Conservation (phyloP, 2,113 vertebrate genomes). For the Panurus biarmicus region DNA sequence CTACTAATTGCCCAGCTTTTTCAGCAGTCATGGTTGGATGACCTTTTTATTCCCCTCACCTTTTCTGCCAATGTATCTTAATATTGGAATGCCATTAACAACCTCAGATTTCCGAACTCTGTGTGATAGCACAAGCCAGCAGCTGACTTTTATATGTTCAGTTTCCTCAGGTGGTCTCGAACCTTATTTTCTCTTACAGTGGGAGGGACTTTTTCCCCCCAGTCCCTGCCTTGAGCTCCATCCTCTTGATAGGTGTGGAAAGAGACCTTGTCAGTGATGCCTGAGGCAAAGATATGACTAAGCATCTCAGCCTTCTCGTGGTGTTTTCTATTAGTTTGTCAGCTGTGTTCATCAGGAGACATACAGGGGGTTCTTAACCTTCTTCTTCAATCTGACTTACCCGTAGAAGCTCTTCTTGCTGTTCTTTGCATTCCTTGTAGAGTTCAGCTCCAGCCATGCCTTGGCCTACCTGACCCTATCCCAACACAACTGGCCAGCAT, state of each 20-base stretch:
- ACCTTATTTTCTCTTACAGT: not conserved
- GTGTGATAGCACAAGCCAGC: not conserved
- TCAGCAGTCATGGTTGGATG: not conserved
- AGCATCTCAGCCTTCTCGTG: not conserved
- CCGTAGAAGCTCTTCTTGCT: not conserved
- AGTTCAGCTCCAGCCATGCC: not conserved
- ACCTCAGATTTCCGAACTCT: not conserved
- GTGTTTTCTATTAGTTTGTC: not conserved
- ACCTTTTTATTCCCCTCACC: not conserved
- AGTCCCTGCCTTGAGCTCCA: not conserved
- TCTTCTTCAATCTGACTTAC: not conserved
- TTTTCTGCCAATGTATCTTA: not conserved
- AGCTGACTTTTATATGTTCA: not conserved
- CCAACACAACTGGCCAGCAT: not conserved
- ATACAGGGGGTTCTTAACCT: rapidly evolving
- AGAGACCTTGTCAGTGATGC: too few species aligned
- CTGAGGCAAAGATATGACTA: not conserved
- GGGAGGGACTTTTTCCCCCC: rapidly evolving
- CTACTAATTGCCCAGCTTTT: not conserved
- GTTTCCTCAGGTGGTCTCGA: not conserved
- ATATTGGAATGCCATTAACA: not conserved
- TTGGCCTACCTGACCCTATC: not conserved
- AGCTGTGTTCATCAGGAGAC: not conserved
- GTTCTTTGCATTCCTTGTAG: not conserved
- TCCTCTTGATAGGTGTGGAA: not conserved